Conservation (phyloP, 2,113 vertebrate species). For the Elachura formosa region DNA sequence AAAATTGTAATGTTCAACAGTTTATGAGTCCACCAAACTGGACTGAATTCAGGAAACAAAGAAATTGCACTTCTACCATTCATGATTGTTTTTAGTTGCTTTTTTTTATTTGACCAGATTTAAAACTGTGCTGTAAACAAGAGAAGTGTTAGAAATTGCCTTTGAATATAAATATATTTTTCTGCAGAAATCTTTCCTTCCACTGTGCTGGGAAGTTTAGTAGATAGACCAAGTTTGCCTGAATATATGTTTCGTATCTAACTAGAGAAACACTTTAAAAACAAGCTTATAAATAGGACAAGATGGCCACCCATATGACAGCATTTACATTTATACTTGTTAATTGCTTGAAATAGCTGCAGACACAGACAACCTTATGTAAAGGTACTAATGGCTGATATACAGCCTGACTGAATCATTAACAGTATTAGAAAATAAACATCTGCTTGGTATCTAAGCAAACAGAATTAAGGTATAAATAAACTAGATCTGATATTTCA, state of each 20-base stretch:
- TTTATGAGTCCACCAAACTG: neutral
- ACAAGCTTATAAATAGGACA: neutral
- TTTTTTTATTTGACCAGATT: neutral
- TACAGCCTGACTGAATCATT: neutral
- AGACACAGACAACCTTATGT: neutral
- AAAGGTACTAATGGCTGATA: neutral
- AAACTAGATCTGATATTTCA: neutral
- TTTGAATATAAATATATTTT: neutral
- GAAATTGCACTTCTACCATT: neutral
- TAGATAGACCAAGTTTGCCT: neutral
- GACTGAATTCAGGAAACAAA: neutral
- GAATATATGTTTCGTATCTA: neutral
- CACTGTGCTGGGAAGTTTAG: neutral
- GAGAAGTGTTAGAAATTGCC: neutral
- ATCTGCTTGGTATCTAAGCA: neutral
- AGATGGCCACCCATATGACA: neutral
- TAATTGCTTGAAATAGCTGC: neutral
- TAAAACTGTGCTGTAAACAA: slow-evolving; percentile 3
- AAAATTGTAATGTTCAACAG: neutral
- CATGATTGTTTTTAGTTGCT: neutral
- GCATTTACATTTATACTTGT: neutral
- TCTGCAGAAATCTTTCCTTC: neutral
- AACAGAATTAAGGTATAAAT: neutral
- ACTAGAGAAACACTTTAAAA: neutral
- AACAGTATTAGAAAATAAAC: neutral